These are phyloP conservation scores for Tetranychus urticae DNA, from an alignment of 1,140 invertebrate genomes.

Conservation along the genomic window DNA sequence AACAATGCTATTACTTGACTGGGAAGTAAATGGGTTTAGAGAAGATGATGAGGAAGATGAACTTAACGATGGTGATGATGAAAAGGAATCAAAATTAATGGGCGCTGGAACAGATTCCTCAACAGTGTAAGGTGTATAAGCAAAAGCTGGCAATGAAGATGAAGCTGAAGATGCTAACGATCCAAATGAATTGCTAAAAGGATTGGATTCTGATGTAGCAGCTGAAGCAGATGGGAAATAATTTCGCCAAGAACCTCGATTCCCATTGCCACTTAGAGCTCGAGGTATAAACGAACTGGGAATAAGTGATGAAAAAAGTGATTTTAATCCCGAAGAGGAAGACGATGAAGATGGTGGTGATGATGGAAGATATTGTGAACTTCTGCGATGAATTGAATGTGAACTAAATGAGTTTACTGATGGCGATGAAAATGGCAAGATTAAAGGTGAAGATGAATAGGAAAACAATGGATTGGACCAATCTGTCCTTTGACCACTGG, in stretches of 20 bases:
- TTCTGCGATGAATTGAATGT: not conserved
- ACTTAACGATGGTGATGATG: not conserved
- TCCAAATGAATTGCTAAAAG: not conserved
- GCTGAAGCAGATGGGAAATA: not conserved
- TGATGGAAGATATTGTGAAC: not conserved
- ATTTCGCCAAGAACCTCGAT: not conserved
- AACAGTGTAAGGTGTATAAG: not conserved
- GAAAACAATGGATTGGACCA: not conserved
- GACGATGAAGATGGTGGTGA: not conserved
- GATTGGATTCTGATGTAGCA: not conserved
- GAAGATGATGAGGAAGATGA: not conserved
- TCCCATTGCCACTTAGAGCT: not conserved
- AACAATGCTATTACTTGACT: no score
- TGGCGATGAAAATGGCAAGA: not conserved
- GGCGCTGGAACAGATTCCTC: not conserved
- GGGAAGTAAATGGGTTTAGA: not conserved
- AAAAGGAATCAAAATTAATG: not conserved
- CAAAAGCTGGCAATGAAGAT: not conserved
- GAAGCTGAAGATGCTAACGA: not conserved
- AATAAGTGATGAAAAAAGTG: not conserved
- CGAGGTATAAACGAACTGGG: not conserved
- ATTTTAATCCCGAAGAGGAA: not conserved
- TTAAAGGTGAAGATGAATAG: not conserved
- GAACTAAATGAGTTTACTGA: not conserved
- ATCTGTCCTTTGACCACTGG: not conserved